Conservation (phyloP, 2,113 vertebrate species). For the Ivindomyrus marchei region DNA sequence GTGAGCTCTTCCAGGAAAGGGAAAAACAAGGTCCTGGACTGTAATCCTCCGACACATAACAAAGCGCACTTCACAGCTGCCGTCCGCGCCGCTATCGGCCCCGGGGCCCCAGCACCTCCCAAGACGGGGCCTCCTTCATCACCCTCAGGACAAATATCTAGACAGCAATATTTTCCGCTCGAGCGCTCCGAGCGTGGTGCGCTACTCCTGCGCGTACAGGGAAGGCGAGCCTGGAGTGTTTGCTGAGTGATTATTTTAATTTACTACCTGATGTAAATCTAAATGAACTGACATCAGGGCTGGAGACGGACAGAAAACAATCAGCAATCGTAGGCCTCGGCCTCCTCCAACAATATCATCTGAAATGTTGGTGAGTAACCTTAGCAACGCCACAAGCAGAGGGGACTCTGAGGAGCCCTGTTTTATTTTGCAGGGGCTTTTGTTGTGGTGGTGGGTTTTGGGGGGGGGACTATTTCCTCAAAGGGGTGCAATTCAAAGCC, state of each 20-base stretch:
- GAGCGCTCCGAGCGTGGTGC: conserved; percentile 71
- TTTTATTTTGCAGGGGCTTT: conserved; percentile 41
- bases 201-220: conserved; percentile 71
- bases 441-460: conserved; percentile 35
- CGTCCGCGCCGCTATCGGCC: conserved; percentile 73
- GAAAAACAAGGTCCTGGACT: conserved; percentile 84
- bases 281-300: conserved; percentile 90
- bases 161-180: conserved; percentile 93
- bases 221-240: conserved; percentile 77
- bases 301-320: conserved; percentile 79
- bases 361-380: conserved; percentile 57
- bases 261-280: conserved; percentile 95
- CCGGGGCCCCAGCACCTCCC: conserved; percentile 79
- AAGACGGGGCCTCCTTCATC: conserved; percentile 86
- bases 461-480: conserved; percentile 29
- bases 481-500: conserved; percentile 39
- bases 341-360: conserved; percentile 51
- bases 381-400: conserved; percentile 55
- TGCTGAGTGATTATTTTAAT: conserved; percentile 96
- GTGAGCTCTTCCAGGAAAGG: conserved; percentile 74
- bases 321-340: conserved; percentile 54
- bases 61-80: conserved; percentile 88
- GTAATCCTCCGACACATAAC: conserved; percentile 85
- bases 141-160: conserved; percentile 92
- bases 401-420: conserved; percentile 52